Evolutionary conservation across 2,888 invertebrate genomes (phyloP), one percentile per base, ranked within the genome.

Genomic region (Drosophila silvestris): DNA sequence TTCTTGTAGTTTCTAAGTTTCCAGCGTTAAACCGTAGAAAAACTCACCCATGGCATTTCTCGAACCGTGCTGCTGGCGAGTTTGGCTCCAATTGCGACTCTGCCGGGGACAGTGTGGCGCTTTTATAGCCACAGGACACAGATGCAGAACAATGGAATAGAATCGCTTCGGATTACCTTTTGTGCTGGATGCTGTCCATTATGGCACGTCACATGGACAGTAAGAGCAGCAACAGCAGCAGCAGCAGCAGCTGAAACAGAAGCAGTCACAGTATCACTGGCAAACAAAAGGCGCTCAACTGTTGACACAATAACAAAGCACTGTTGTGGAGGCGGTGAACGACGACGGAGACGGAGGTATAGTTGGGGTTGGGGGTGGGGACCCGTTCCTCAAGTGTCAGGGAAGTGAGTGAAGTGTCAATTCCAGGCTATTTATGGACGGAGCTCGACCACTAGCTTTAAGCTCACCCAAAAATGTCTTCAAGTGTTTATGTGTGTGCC

Each of bases 91-190:
- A 85, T 54, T 88, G 85, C 81, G 63, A 33, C 71, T 66, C 33
- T 52, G 63, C 28, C 22, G 30, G 32, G 57, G 33, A 19, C 39
- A 26, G 9, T 57, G 58, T 5, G n/a, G 7, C 47, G 60, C 70
- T 83, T 85, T 83, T 85, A 85, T 85, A 85, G 76, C 65, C 76
- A 67, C 66, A 50, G 59, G 59, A 33, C 74, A 26, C 56, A 61
- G 70, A 37, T 41, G 56, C 35, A 28, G 73, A 77, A 90, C 85
- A 90, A 91, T 77, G 57, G 70, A 35, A 58, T 51, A 52, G 58
- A 66, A 59, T n/a, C 57, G 72, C 88, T 32, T 91, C 91, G 67
- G 80, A 81, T 91, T 91, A 91, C 90, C 91, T 90, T 83, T 89
- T 85, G 89, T 62, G 65, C 28, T 58, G 16, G 32, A 12, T 39